A percentile compares a stretch with the other conserved stretches of the same genome.
Evolutionary conservation across 2,888 invertebrate species (phyloP).

Genomic region (Caradrina kadenii): DNA sequence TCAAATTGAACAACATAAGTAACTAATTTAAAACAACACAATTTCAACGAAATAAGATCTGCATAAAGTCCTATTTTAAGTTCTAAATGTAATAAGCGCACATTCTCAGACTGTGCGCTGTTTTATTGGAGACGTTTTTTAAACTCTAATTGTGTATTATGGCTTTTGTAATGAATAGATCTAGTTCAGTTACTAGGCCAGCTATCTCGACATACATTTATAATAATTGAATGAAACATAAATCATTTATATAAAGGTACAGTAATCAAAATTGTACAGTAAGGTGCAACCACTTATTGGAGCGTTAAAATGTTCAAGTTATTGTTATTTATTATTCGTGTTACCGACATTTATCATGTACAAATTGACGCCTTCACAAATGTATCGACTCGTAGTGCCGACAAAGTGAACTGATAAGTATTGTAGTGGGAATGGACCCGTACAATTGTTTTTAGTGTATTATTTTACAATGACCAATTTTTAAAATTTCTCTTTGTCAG

Average conservation of each 20-base stretch:
- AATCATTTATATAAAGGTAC: conserved; percentile 30
- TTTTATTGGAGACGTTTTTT: too few species aligned
- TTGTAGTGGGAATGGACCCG: conserved; percentile 25
- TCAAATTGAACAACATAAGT: too few species aligned
- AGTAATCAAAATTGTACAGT: conserved; percentile 45
- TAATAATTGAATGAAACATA: conserved; percentile 13
- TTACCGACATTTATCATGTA: conserved; percentile 70
- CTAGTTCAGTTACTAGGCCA: background rate
- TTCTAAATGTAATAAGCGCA: too few species aligned
- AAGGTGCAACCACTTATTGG: conserved; percentile 42
- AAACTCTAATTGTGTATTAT: too few species aligned
- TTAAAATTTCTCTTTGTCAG: too few species aligned
- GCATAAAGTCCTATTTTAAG: too few species aligned
- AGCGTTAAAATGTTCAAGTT: conserved; percentile 61
- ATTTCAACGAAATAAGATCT: too few species aligned
- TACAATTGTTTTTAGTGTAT: background rate
- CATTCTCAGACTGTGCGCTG: too few species aligned
- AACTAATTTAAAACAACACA: too few species aligned
- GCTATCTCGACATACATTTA: background rate
- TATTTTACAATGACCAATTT: too few species aligned
- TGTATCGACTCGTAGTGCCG: conserved; percentile 65
- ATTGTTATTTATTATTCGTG: conserved; percentile 66
- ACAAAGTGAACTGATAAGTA: conserved; percentile 42
- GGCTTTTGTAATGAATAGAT: too few species aligned
- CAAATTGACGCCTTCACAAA: conserved; percentile 74